These are phyloP conservation scores for Anguilla anguilla DNA, from an alignment of 2,797 vertebrate species.

Conservation along the genomic window DNA sequence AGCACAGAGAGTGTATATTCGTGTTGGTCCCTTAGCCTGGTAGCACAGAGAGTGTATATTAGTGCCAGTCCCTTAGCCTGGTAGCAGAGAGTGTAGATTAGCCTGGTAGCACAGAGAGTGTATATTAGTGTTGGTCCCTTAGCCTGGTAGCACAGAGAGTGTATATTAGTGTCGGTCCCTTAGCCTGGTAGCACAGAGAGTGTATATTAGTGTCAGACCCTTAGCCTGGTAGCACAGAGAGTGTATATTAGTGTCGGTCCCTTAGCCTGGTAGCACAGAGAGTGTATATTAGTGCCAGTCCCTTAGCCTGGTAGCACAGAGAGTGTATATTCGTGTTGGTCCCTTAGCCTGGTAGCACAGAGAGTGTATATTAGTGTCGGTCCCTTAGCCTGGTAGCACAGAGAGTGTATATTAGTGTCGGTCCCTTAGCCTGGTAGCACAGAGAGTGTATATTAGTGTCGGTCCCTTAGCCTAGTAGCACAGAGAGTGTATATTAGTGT, in stretches of 20 bases:
- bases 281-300: slow-evolving; percentile 66
- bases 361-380: background rate
- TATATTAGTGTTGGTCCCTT: no score
- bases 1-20: no score
- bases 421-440: slow-evolving; percentile 85
- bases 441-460: slow-evolving; percentile 41
- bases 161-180: slow-evolving; percentile 73
- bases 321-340: no score
- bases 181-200: slow-evolving; percentile 73
- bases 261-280: slow-evolving; percentile 78
- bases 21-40: no score
- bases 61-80: no score
- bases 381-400: background rate
- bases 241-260: slow-evolving; percentile 66
- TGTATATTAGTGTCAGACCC: slow-evolving; percentile 70
- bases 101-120: slow-evolving; percentile 68
- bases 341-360: slow-evolving; percentile 81
- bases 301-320: slow-evolving; percentile 78
- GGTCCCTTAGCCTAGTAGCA: slow-evolving; percentile 86
- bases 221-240: slow-evolving; percentile 76
- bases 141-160: background rate
- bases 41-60: no score
- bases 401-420: slow-evolving; percentile 48
- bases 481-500: background rate
- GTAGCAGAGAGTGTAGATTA: no score